Base-by-base conservation (phyloP, 2,888 invertebrate species). In the Cerastis leucographa region DNA sequence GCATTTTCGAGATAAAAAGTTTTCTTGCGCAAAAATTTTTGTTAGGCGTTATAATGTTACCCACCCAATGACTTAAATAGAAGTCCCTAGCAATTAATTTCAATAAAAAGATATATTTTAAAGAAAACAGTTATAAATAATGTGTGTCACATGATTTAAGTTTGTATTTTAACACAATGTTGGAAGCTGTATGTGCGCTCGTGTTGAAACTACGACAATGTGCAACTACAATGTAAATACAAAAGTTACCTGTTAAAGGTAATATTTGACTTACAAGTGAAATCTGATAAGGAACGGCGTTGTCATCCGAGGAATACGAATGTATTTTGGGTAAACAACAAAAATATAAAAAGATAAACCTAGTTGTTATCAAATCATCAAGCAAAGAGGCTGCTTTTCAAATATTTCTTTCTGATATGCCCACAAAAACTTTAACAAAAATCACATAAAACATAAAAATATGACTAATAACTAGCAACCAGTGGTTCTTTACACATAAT, bases 401-500 rank as follows among this genome's bases (percentile, higher is more conserved):
- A 40, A 61, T 61, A 75, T 49, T 29, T 74, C 11, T 25, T 74
- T 49, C 46, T 40, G 5, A 74, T 74, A 74, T 74, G 7, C 6
- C 25, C 75, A 59, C 49, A 25, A 74, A 74, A 17, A 74, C 74
- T 25, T 74, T 75, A 22, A 75, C 76, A 40, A 75, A 59, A 2
- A 75, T 46, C 0, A 74, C 46, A 6, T 74, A 75, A 40, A 74
- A 74, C 74, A 75, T 75, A 40, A 74, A 74, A 75, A 75, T 75
- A 17, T 74, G 74, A 29, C 76, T 56, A 9, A 74, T n/a, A 42
- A 74, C 49, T n/a, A 74, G 22, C 12, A 59, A n/a, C 74, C 75
- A 75, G 3, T 75, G 46, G 40, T 59, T 75, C 22, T 61, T 25
- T 19, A 40, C 59, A 40, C 46, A 29, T 29, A 59, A 6, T 8